Conservation (phyloP, 1,140 invertebrate genomes). For the Pseudomyrmex concolor region DNA sequence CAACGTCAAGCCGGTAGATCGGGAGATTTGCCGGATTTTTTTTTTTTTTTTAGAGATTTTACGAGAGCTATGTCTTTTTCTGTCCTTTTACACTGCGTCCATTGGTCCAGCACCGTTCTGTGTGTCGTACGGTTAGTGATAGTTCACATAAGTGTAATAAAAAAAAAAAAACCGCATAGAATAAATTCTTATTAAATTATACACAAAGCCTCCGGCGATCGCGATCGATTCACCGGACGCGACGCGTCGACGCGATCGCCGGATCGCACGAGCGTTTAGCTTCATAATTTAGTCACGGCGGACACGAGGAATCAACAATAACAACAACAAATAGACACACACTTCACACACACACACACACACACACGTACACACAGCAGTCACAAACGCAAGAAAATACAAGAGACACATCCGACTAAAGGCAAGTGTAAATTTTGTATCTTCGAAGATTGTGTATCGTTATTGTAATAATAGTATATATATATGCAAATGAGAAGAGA, state of each 20-base stretch:
- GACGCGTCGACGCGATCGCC: constrained; percentile 42
- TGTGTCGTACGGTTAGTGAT: constrained; percentile 76
- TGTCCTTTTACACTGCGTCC: constrained; percentile 27
- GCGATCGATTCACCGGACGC: constrained; percentile 30
- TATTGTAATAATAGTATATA: constrained; percentile 74
- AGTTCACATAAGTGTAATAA: constrained; percentile 63
- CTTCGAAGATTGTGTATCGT: constrained; percentile 81
- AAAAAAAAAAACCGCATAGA: constrained; percentile 36
- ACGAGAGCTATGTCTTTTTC: not conserved
- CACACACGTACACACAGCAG: constrained; percentile 59
- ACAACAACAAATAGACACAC: constrained; percentile 62
- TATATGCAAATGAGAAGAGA: constrained; percentile 48
- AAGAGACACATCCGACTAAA: constrained; percentile 31
- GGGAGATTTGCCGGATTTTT: not conserved
- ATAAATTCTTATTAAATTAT: constrained; percentile 60
- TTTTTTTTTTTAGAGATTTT: not conserved
- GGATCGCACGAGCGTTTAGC: constrained; percentile 55
- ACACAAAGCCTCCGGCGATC: constrained; percentile 56
- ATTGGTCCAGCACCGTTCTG: constrained; percentile 64
- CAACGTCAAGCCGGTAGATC: not conserved
- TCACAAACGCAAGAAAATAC: constrained; percentile 34
- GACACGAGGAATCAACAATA: constrained; percentile 9
- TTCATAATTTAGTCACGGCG: constrained; percentile 66
- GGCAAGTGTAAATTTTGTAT: constrained; percentile 83
- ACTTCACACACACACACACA: not conserved